Conservation (phyloP, 1,140 invertebrate species). For the Drosophila murphyi region DNA sequence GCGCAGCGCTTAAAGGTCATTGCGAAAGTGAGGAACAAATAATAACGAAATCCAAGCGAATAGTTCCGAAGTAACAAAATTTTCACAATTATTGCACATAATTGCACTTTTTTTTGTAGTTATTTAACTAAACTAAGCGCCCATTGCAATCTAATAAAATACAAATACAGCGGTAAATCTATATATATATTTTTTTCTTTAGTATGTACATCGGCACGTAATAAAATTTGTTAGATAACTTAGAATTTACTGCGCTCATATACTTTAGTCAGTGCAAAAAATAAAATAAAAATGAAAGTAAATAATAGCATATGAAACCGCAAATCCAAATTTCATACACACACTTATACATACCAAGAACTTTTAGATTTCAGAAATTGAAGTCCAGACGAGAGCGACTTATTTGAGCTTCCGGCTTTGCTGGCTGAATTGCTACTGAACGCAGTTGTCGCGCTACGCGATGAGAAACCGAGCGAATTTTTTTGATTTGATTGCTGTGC, state of each 20-base stretch:
- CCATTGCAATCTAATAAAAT: not conserved
- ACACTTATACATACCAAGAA: conserved; percentile 67
- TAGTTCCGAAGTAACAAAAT: not conserved
- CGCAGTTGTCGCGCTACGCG: conserved; percentile 29
- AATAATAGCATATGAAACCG: conserved; percentile 18
- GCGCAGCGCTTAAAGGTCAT: conserved; percentile 60
- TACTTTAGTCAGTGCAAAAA: conserved; percentile 1
- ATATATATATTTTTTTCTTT: conserved; percentile 15
- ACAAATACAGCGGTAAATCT: not conserved
- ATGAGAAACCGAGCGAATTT: conserved; percentile 28
- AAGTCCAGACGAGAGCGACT: conserved; percentile 58
- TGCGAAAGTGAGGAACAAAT: conserved; percentile 45
- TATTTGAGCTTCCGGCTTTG: conserved; percentile 55
- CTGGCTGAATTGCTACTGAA: conserved; percentile 70
- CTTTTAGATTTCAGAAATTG: conserved; percentile 63
- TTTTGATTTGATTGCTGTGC: conserved; percentile 22
- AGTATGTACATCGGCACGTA: not conserved
- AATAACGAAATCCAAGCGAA: conserved; percentile 26
- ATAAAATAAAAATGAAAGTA: conserved; percentile 6
- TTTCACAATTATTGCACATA: not conserved
- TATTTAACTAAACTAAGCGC: not conserved
- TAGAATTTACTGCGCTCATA: conserved; percentile 1
- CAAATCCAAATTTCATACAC: conserved; percentile 9
- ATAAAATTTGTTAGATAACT: conserved; percentile 67
- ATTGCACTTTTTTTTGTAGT: not conserved